These are phyloP conservation scores for Neosalanx taihuensis DNA, from an alignment of 2,797 vertebrate species.

Conservation along the genomic window DNA sequence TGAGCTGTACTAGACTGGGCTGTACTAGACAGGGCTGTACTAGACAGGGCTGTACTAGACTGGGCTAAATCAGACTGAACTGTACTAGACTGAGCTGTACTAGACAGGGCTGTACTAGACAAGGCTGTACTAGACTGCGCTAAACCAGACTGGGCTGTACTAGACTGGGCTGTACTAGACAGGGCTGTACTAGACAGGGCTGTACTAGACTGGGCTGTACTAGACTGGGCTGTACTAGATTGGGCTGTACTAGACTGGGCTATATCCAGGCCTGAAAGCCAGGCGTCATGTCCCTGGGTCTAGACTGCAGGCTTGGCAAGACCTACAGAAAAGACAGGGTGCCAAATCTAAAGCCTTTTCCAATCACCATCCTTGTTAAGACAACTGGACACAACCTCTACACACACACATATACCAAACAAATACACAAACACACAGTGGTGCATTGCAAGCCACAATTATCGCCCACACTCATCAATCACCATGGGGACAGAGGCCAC, in stretches of 20 bases:
- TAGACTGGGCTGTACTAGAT: not conserved
- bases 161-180: not conserved
- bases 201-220: no score
- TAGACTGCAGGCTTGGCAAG: not conserved
- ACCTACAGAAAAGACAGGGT: not conserved
- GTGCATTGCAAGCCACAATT: constrained; percentile 33
- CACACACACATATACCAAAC: not conserved
- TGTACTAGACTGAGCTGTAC: not conserved
- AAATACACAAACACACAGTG: constrained; percentile 9
- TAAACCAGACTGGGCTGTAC: no score
- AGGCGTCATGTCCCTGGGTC: not conserved
- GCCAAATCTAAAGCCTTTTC: not conserved
- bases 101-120: not conserved
- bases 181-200: no score
- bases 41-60: not conserved
- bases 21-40: no score
- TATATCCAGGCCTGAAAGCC: not conserved
- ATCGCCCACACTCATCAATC: constrained; percentile 58
- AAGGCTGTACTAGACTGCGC: no score
- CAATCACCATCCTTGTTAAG: no score
- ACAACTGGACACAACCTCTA: constrained; percentile 5
- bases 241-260: not conserved
- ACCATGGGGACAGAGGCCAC: constrained; percentile 48
- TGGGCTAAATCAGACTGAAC: no score
- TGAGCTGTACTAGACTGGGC: no score